phyloP scores from a whole-genome alignment of 1,140 invertebrate species.

The Eulimnadia texana region DNA sequence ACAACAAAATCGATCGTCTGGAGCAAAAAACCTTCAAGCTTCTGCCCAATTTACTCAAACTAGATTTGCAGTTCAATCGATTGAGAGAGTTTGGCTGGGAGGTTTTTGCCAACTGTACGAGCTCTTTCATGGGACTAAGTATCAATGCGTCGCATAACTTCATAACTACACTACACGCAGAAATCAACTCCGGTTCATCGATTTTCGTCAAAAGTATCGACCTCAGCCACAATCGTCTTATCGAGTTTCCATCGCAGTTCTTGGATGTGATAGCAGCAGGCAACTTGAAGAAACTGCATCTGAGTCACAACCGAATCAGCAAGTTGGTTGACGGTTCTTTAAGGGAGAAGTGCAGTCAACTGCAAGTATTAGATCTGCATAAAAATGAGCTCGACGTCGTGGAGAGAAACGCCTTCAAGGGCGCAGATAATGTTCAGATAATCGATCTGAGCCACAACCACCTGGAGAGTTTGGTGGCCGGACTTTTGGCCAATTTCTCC shows the following conservation, averaged over 20 bases:
- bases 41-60: constrained; percentile 46
- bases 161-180: constrained; percentile 42
- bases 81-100: constrained; percentile 46
- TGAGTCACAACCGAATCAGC: constrained; percentile 57
- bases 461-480: constrained; percentile 56
- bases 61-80: constrained; percentile 57
- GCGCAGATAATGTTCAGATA: constrained; percentile 52
- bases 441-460: constrained; percentile 63
- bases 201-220: constrained; percentile 49
- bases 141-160: constrained; percentile 55
- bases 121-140: constrained; percentile 39
- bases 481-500: constrained; percentile 62
- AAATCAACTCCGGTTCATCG: constrained; percentile 30
- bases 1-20: constrained; percentile 24
- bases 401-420: constrained; percentile 43
- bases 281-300: constrained; percentile 44
- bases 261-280: constrained; percentile 41
- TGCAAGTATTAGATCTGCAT: constrained; percentile 57
- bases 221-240: constrained; percentile 48
- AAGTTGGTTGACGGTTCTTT: constrained; percentile 52
- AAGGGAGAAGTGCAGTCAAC: constrained; percentile 35
- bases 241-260: constrained; percentile 41
- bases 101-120: constrained; percentile 47
- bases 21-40: constrained; percentile 45
- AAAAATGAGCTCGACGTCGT: constrained; percentile 57